Conservation (phyloP, 2,113 vertebrate genomes). For the Psilopogon haemacephalus region DNA sequence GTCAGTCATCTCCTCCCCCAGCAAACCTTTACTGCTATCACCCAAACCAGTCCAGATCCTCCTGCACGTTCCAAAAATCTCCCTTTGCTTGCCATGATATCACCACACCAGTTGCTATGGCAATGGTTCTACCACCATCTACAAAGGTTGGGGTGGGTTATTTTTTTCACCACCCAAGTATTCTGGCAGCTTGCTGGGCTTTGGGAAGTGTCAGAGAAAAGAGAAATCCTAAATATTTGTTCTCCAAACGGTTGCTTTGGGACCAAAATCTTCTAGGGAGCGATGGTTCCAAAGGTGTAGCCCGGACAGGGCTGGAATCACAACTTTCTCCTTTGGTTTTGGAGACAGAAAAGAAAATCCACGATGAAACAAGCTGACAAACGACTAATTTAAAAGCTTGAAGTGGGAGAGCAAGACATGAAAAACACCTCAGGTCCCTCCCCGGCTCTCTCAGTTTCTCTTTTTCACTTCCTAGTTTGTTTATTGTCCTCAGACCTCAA, state of each 20-base stretch:
- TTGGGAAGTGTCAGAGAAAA: neutral
- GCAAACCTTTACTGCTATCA: neutral
- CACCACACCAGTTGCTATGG: neutral
- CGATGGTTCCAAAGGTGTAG: neutral
- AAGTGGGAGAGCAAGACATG: neutral
- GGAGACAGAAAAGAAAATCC: neutral
- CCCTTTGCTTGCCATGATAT: constrained; percentile 4
- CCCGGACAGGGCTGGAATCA: neutral
- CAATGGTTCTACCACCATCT: neutral
- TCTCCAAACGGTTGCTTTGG: neutral
- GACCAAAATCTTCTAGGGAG: neutral
- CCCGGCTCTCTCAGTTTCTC: neutral
- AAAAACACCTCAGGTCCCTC: neutral
- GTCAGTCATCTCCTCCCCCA: fast-evolving
- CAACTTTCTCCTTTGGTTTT: neutral
- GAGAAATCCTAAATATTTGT: neutral
- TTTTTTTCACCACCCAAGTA: neutral
- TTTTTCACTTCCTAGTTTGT: neutral
- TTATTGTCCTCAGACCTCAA: neutral
- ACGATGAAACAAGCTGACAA: neutral
- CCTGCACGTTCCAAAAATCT: neutral
- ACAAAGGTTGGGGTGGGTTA: neutral
- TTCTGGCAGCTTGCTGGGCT: constrained; percentile 16
- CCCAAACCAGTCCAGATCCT: neutral
- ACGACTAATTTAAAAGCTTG: neutral